phyloP scores from a whole-genome alignment of 2,888 invertebrate genomes.

The Cephus runcator region DNA sequence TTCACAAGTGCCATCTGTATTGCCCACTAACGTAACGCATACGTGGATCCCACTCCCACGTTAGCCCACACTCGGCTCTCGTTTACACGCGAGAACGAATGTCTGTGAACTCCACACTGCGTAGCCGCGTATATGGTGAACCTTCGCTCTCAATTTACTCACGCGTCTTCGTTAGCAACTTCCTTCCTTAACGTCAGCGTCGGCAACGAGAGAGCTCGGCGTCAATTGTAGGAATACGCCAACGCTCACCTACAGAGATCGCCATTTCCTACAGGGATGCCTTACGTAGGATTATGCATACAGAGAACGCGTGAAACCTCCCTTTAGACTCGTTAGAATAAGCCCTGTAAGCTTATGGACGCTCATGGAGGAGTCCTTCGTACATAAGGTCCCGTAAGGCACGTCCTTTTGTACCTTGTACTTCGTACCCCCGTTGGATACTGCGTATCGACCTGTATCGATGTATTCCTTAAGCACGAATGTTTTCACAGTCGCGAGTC shows the following conservation, averaged over 20 bases:
- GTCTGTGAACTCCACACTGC: background rate
- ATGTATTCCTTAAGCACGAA: background rate
- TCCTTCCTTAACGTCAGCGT: conserved; percentile 1
- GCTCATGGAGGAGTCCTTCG: background rate
- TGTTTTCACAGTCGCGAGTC: background rate
- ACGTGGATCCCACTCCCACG: background rate
- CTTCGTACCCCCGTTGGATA: background rate
- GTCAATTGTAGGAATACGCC: conserved; percentile 1
- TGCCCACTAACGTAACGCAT: background rate
- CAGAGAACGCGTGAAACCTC: background rate
- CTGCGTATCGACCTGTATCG: background rate
- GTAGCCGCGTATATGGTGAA: background rate
- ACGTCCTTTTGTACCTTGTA: background rate
- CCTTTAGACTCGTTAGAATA: background rate
- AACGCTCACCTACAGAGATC: background rate
- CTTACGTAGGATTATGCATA: background rate
- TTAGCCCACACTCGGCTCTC: background rate
- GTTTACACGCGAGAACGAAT: background rate
- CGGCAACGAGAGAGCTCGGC: background rate
- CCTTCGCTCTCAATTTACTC: conserved; percentile 5
- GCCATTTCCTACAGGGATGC: background rate
- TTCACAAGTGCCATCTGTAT: background rate
- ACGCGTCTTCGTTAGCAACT: conserved; percentile 6
- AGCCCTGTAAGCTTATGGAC: background rate
- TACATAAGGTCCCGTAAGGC: background rate